A percentile compares a stretch with the other conserved stretches of the same genome.
Evolutionary conservation across 2,888 invertebrate species (phyloP).

Genomic region (Liposcelis brunnea): DNA sequence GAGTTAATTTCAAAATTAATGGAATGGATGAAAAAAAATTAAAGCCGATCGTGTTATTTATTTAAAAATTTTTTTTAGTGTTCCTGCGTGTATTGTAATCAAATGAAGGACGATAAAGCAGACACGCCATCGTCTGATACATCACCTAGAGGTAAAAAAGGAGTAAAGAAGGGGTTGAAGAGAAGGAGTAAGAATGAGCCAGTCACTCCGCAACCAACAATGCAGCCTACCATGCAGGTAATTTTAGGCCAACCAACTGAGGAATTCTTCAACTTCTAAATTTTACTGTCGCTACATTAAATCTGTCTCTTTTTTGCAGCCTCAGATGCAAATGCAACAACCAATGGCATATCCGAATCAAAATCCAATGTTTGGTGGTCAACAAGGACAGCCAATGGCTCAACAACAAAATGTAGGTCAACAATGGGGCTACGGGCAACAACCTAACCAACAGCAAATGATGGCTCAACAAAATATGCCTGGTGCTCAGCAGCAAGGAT

Average conservation of each 20-base stretch:
- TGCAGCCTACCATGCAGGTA: constrained; percentile 17
- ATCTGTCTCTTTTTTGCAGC: neutral
- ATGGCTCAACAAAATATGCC: constrained; percentile 31
- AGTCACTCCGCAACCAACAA: constrained; percentile 27
- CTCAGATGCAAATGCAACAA: constrained; percentile 16
- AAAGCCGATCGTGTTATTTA: neutral
- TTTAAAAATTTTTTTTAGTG: constrained; percentile 18
- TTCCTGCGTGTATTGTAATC: constrained; percentile 26
- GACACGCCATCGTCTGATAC: constrained; percentile 24
- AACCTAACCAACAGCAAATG: constrained; percentile 27
- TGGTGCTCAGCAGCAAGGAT: constrained; percentile 18
- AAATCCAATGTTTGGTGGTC: constrained; percentile 14
- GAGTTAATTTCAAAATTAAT: constrained; percentile 22
- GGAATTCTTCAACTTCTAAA: neutral
- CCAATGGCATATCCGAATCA: constrained; percentile 19
- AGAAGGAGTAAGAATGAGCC: constrained; percentile 22
- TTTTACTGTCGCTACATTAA: neutral
- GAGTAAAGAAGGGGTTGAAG: constrained; percentile 15
- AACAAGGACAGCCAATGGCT: constrained; percentile 22
- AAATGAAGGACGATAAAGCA: constrained; percentile 33
- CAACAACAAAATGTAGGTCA: constrained; percentile 27
- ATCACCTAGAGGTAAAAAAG: constrained; percentile 21
- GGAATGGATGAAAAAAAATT: no score
- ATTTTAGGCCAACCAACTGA: neutral
- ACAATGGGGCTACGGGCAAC: constrained; percentile 30